Conservation (phyloP, 2,113 vertebrate genomes). For the Erythrocercus mccallii region DNA sequence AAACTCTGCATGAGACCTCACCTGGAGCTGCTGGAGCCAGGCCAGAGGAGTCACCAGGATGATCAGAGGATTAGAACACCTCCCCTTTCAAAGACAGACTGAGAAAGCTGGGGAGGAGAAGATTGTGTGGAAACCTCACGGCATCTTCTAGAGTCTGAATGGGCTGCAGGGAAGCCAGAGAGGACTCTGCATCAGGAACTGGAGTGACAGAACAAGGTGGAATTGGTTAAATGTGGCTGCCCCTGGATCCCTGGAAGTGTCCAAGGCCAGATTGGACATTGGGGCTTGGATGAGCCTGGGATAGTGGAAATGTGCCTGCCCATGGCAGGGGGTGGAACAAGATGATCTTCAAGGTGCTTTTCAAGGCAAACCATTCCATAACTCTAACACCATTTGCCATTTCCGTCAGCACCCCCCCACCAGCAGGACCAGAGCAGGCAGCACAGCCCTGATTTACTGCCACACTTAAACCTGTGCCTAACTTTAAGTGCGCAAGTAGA, state of each 20-base stretch:
- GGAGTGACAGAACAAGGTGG: background rate
- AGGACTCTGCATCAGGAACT: background rate
- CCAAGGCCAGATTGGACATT: rapidly evolving
- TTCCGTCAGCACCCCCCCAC: background rate
- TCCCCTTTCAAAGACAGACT: background rate
- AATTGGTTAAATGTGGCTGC: background rate
- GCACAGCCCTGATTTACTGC: conserved; percentile 35
- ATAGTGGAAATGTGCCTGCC: background rate
- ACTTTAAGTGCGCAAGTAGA: conserved; percentile 9
- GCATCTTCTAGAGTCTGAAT: background rate
- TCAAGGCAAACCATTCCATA: background rate
- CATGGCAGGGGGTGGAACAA: background rate
- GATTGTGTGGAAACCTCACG: background rate
- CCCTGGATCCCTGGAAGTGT: background rate
- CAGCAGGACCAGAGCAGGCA: background rate
- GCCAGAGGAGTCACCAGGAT: background rate
- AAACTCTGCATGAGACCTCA: background rate
- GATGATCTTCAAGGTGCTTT: background rate
- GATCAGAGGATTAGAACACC: background rate
- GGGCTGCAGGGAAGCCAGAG: background rate
- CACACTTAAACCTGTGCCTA: conserved; percentile 23
- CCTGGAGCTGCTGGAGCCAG: background rate
- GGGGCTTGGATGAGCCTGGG: background rate
- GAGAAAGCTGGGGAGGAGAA: background rate
- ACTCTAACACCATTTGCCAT: background rate